Evolutionary conservation across 2,888 invertebrate genomes (phyloP).

Genomic region (Drosophila vallismaia): DNA sequence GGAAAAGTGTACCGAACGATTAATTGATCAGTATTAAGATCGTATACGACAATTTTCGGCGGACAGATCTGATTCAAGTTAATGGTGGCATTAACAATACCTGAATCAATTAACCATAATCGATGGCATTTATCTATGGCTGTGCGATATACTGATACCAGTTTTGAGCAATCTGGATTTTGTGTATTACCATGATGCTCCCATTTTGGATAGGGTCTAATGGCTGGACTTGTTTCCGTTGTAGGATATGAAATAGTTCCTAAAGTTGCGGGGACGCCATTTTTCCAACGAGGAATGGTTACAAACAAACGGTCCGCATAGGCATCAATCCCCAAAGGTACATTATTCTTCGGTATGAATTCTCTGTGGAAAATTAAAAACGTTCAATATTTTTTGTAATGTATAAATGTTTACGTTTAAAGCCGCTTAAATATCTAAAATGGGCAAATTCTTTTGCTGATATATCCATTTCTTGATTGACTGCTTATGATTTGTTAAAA

Average conservation of each 20-base stretch:
- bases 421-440: not conserved
- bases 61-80: conserved; percentile 89
- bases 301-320: conserved; percentile 89
- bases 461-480: too few species aligned
- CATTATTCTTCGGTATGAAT: conserved; percentile 89
- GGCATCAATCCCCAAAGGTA: conserved; percentile 90
- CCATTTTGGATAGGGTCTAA: conserved; percentile 92
- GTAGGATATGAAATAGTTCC: conserved; percentile 87
- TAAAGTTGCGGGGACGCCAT: conserved; percentile 90
- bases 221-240: conserved; percentile 86
- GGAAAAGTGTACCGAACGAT: conserved; percentile 88
- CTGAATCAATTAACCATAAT: conserved; percentile 92
- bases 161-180: conserved; percentile 86
- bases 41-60: conserved; percentile 89
- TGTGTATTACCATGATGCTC: conserved; percentile 80
- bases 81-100: conserved; percentile 89
- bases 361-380: conserved; percentile 81
- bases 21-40: conserved; percentile 87
- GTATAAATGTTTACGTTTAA: not conserved
- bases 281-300: conserved; percentile 90
- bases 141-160: conserved; percentile 91
- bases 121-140: conserved; percentile 90
- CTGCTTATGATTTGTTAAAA: too few species aligned
- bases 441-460: too few species aligned
- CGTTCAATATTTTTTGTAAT: too few species aligned